A percentile compares a stretch with the other conserved stretches of the same genome.
phyloP scores from a whole-genome alignment of 1,140 invertebrate species.

The Drosophila parvula region DNA sequence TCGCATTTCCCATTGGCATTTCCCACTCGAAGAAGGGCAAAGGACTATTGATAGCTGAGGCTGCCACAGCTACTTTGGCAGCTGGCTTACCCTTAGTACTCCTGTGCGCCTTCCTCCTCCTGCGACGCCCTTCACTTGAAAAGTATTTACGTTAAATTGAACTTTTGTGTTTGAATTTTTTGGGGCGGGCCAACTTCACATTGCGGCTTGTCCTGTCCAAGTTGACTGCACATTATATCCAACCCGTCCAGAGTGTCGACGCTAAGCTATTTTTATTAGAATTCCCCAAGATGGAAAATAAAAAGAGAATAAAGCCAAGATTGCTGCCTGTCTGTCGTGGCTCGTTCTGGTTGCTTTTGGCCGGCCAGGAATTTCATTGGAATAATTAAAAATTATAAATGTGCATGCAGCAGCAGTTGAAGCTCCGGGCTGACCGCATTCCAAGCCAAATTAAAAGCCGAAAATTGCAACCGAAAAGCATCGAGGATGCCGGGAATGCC shows the following conservation, averaged over 20 bases:
- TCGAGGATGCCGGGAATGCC: conserved; percentile 22
- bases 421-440: conserved; percentile 56
- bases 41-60: conserved; percentile 59
- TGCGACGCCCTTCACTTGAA: conserved; percentile 34
- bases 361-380: conserved; percentile 42
- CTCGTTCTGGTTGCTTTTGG: conserved; percentile 27
- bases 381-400: conserved; percentile 73
- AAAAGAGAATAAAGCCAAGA: conserved; percentile 7
- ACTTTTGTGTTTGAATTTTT: conserved; percentile 69
- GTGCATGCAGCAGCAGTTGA: conserved; percentile 36
- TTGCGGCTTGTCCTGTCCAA: conserved; percentile 41
- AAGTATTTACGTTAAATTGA: conserved; percentile 76
- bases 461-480: conserved; percentile 40
- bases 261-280: conserved; percentile 71
- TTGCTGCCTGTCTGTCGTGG: conserved; percentile 33
- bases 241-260: conserved; percentile 51
- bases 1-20: conserved; percentile 39
- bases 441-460: conserved; percentile 65
- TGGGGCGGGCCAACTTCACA: conserved; percentile 36
- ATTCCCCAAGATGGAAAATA: conserved; percentile 30
- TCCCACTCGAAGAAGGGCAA: conserved; percentile 39
- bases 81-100: conserved; percentile 46
- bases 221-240: conserved; percentile 46
- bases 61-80: conserved; percentile 56
- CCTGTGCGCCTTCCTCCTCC: background rate